Conservation (phyloP, 2,113 vertebrate genomes). For the Callithrix jacchus region DNA sequence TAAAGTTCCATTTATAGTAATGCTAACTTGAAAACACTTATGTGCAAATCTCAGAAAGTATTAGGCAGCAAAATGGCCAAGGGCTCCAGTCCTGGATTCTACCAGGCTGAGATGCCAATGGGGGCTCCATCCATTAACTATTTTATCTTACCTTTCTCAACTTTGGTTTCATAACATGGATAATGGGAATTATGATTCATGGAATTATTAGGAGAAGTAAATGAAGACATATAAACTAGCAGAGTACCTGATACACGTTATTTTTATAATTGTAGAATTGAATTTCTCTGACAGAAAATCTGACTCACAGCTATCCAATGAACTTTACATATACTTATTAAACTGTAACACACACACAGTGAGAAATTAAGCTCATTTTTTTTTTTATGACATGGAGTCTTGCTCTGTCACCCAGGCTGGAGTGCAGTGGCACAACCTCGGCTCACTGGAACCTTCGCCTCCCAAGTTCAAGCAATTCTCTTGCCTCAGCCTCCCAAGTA, state of each 20-base stretch:
- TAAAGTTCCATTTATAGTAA: slow-evolving; percentile 20
- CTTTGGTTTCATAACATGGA: not conserved
- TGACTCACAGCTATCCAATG: not conserved
- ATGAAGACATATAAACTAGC: not conserved
- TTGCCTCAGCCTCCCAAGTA: no score
- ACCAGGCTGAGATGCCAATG: not conserved
- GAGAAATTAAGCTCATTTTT: not conserved
- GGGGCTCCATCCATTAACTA: not conserved
- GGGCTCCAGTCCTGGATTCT: not conserved
- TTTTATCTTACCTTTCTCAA: not conserved
- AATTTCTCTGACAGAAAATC: slow-evolving; percentile 38
- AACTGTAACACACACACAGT: not conserved
- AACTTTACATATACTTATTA: not conserved
- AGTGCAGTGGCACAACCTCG: no score
- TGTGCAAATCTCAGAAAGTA: slow-evolving; percentile 36
- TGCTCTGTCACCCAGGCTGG: no score
- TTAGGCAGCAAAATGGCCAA: not conserved
- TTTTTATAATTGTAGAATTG: not conserved
- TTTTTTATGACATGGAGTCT: no score
- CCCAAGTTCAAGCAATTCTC: no score
- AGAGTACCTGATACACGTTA: not conserved
- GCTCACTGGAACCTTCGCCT: no score
- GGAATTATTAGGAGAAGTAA: not conserved
- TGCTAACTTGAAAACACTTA: slow-evolving; percentile 22
- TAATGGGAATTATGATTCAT: not conserved